Base-by-base conservation (phyloP, 2,888 invertebrate genomes). In the Lypha dubia region DNA sequence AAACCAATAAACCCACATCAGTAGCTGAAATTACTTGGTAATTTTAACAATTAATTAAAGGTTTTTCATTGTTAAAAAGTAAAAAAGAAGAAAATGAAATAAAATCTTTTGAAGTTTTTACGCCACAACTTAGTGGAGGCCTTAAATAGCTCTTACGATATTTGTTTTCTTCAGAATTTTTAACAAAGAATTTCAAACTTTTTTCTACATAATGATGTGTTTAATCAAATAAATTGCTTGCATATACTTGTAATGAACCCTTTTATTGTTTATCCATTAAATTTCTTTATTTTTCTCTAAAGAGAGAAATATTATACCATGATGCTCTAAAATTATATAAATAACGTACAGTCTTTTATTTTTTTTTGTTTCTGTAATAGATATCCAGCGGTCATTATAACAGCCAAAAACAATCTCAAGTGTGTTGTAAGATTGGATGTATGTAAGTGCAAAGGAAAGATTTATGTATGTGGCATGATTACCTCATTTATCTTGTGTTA, bases 391-490 rank as follows among this genome's bases (percentile, higher is more conserved):
- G 84, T 84, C 84, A 84, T 81, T 84, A 58, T 56, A 65, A 46
- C 73, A 81, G 67, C 53, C 73, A 74, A 32, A 58, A n/a, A n/a
- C n/a, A n/a, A 58, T 49, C 22, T 68, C 28, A 62, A 81, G 62
- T 75, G 75, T 70, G 53, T 68, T 81, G 46, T 46, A 74, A 53
- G 53, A 79, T 56, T 24, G 11, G 73, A 53, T 79, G 65, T 56
- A 49, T 76, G 22, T 76, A 63, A 22, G 56, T 60, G 13, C 51
- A 35, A 56, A 46, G 46, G 56, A 68, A 65, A 75, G 84, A 79
- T 84, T 84, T 77, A 74, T 81, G 84, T 75, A 84, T 81, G 84
- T 81, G 84, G 77, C 81, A 79, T 79, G 77, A 84, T 84, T 81
- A 74, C 74, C 81, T 70, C 77, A 84, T 84, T 84, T 84, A 81